These are phyloP conservation scores for Corapipo altera DNA, from an alignment of 2,113 vertebrate species.

Conservation along the genomic window DNA sequence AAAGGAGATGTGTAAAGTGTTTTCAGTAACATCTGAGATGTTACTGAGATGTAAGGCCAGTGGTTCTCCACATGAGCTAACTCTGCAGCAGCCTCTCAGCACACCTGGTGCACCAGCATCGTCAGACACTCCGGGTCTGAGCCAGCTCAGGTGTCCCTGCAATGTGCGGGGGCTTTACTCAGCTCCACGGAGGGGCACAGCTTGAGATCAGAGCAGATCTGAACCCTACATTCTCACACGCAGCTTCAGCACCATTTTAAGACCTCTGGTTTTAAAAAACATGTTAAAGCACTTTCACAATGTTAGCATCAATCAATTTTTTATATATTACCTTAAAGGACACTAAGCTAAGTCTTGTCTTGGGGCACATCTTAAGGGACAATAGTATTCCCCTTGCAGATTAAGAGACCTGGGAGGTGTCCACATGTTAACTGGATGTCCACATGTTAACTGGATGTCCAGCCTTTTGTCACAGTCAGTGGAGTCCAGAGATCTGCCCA, in stretches of 20 bases:
- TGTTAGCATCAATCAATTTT: neutral
- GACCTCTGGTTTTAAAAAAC: neutral
- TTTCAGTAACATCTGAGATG: neutral
- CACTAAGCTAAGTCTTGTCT: neutral
- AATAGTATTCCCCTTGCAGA: neutral
- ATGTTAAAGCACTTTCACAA: neutral
- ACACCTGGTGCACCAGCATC: rapidly evolving
- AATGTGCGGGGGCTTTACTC: rapidly evolving
- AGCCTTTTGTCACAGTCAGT: neutral
- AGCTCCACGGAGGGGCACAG: rapidly evolving
- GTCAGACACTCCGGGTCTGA: rapidly evolving
- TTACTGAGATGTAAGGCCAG: neutral
- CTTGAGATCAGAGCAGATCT: neutral
- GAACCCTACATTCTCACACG: neutral
- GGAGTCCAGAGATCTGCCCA: neutral
- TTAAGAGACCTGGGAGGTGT: neutral
- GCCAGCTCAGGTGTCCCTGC: neutral
- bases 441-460: neutral
- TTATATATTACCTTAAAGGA: neutral
- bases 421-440: neutral
- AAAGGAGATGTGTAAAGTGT: neutral
- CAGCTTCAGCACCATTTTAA: neutral
- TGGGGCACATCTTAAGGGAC: neutral
- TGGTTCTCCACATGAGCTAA: neutral
- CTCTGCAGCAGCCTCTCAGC: neutral